Evolutionary conservation across 2,113 vertebrate genomes (phyloP).

Genomic region (Myrmecobius fasciatus): DNA sequence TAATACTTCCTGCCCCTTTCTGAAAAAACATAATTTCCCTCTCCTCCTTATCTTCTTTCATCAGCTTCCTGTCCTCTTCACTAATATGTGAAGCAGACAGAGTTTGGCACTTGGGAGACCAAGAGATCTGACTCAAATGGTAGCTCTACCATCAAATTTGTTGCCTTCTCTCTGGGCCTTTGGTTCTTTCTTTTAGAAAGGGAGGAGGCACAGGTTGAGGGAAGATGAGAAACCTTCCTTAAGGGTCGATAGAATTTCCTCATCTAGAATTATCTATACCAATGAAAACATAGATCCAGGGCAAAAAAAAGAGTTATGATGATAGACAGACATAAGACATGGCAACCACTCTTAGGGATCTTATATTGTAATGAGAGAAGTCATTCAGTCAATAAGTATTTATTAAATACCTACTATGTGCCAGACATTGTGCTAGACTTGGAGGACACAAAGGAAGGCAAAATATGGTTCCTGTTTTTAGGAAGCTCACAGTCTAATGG

Average conservation of each 20-base stretch:
- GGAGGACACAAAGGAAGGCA: background rate
- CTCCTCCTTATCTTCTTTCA: background rate
- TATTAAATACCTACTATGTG: background rate
- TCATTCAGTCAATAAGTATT: background rate
- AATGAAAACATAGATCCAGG: background rate
- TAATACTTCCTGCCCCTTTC: background rate
- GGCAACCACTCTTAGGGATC: background rate
- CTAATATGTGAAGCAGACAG: background rate
- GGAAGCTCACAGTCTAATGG: background rate
- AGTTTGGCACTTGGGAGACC: background rate
- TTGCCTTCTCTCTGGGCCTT: background rate
- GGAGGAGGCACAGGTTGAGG: background rate
- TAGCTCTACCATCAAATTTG: background rate
- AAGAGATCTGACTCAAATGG: background rate
- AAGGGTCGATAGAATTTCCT: background rate
- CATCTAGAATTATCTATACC: background rate
- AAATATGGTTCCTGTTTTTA: background rate
- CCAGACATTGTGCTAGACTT: background rate
- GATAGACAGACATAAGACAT: background rate
- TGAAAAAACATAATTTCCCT: background rate
- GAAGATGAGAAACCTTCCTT: background rate
- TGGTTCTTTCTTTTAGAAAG: background rate
- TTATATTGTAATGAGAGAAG: background rate
- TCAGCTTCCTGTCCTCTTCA: background rate
- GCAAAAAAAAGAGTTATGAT: background rate